A percentile compares a stretch with the other conserved stretches of the same genome.
phyloP scores from a whole-genome alignment of 2,113 vertebrate species.

The Platichthys stellatus region DNA sequence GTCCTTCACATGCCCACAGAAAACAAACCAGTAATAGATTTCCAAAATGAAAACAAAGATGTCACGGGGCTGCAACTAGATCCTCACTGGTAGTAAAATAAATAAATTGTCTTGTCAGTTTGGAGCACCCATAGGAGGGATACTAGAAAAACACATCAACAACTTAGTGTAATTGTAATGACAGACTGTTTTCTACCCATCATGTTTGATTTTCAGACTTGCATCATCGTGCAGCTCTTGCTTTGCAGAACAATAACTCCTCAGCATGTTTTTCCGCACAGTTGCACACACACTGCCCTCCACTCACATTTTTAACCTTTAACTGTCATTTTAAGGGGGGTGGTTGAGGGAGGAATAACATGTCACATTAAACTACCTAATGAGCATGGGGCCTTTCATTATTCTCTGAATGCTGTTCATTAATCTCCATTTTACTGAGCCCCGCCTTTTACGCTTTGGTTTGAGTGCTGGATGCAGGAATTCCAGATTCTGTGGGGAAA shows the following conservation, averaged over 20 bases:
- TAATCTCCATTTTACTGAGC: not conserved
- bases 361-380: conserved; percentile 68
- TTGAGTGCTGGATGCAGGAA: not conserved
- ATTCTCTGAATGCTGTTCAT: conserved; percentile 34
- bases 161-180: conserved; percentile 6
- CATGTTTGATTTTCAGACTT: conserved; percentile 17
- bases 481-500: conserved; percentile 3
- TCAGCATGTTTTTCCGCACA: conserved; percentile 73
- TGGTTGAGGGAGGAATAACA: conserved; percentile 47
- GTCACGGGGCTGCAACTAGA: not conserved
- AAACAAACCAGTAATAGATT: not conserved
- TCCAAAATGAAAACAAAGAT: not conserved
- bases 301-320: conserved; percentile 71
- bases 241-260: conserved; percentile 60
- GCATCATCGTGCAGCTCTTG: not conserved
- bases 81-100: not conserved
- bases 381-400: conserved; percentile 52
- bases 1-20: not conserved
- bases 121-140: not conserved
- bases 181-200: not conserved
- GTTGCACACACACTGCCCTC: conserved; percentile 69
- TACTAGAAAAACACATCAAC: not conserved
- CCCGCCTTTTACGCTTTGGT: not conserved
- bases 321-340: conserved; percentile 66
- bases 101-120: not conserved